phyloP scores from a whole-genome alignment of 2,113 vertebrate genomes.

The Anarrhichthys ocellatus region DNA sequence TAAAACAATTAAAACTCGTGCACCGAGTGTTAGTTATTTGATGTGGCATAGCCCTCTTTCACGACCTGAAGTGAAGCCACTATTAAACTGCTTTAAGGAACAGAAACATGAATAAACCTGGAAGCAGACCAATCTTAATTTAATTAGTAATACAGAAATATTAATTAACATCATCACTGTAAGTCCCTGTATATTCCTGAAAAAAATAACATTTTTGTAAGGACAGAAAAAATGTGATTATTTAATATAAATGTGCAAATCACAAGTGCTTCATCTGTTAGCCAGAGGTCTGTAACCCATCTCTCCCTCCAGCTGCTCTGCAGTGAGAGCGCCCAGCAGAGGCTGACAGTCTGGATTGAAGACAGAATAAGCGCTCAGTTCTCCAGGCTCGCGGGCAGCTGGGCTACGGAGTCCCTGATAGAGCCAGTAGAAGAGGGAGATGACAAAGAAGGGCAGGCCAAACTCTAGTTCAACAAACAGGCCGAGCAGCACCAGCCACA shows the following conservation, averaged over 20 bases:
- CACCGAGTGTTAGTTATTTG: not conserved
- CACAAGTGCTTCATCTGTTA: conserved; percentile 61
- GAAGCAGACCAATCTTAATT: not conserved
- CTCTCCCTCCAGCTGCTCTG: conserved; percentile 93
- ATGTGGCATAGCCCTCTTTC: not conserved
- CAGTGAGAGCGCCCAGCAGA: conserved; percentile 90
- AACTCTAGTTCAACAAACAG: conserved; percentile 92
- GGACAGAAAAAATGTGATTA: not conserved
- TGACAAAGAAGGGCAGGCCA: conserved; percentile 89
- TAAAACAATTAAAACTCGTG: not conserved
- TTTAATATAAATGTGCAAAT: conserved; percentile 18
- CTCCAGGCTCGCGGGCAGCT: conserved; percentile 81
- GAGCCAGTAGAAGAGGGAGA: conserved; percentile 95
- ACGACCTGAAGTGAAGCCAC: not conserved
- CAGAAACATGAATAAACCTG: not conserved
- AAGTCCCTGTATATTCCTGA: not conserved
- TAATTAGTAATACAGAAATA: not conserved
- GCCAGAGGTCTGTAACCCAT: conserved; percentile 85
- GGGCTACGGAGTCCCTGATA: conserved; percentile 89
- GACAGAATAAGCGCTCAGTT: conserved; percentile 94
- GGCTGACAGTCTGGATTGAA: conserved; percentile 94
- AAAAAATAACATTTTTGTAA: not conserved
- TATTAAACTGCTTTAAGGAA: conserved; percentile 14
- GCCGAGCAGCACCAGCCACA: conserved; percentile 92
- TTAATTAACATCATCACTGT: not conserved